Conservation (phyloP, 2,113 vertebrate species). For the Hydrolagus affinis region DNA sequence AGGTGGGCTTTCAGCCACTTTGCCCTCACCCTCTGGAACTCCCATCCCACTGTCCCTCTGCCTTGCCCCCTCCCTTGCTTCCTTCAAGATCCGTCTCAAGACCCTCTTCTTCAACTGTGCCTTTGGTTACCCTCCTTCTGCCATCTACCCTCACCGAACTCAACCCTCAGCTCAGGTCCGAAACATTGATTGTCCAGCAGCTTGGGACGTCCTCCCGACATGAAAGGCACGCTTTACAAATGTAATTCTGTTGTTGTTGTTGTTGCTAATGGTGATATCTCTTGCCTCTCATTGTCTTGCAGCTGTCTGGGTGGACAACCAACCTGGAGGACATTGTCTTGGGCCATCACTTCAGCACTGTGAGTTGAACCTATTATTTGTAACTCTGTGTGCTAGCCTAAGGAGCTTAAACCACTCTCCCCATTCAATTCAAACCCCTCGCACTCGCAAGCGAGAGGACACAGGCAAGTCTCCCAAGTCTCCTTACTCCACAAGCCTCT, state of each 20-base stretch:
- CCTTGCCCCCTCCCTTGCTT: not conserved
- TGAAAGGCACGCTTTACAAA: too few relatives aligned
- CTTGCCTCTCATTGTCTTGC: constrained; percentile 33
- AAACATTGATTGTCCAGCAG: too few relatives aligned
- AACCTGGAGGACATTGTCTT: constrained; percentile 84
- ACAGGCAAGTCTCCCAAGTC: too few relatives aligned
- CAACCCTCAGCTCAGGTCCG: too few relatives aligned
- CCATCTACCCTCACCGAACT: too few relatives aligned
- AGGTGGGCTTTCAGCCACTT: not conserved
- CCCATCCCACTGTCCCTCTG: not conserved
- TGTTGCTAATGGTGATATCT: not conserved
- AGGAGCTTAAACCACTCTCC: not conserved
- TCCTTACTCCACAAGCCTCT: too few relatives aligned
- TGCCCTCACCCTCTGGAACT: not conserved
- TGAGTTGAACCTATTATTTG: constrained; percentile 52
- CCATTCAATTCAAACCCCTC: too few relatives aligned
- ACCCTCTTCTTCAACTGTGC: not conserved
- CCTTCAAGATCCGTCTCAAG: not conserved
- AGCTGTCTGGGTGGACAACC: constrained; percentile 88
- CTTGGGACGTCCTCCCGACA: too few relatives aligned
- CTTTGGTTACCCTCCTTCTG: not conserved
- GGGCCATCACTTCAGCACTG: constrained; percentile 84
- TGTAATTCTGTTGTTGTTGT: too few relatives aligned
- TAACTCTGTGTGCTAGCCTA: not conserved
- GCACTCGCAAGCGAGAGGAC: too few relatives aligned